Conservation (phyloP, 2,113 vertebrate genomes). For the Varanus salvator region DNA sequence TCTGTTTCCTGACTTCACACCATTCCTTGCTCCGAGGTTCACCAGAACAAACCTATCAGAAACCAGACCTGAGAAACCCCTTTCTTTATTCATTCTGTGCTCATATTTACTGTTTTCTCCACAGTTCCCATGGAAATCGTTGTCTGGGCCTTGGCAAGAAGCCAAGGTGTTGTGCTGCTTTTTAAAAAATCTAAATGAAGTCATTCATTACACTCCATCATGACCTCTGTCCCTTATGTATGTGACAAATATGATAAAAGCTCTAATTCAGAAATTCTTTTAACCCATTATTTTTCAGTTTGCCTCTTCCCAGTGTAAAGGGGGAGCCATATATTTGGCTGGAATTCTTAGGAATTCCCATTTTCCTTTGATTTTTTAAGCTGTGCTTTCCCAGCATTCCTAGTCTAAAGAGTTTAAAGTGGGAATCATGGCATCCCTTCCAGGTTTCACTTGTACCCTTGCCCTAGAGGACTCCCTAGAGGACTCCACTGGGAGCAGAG, state of each 20-base stretch:
- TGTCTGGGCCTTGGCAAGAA: slow-evolving; percentile 69
- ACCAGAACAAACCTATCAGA: background rate
- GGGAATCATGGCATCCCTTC: slow-evolving; percentile 22
- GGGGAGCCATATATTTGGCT: background rate
- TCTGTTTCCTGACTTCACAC: rapidly evolving
- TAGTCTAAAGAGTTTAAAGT: background rate
- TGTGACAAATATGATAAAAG: slow-evolving; percentile 54
- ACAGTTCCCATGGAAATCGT: slow-evolving; percentile 69
- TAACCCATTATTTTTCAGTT: slow-evolving; percentile 10
- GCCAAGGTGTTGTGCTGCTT: slow-evolving; percentile 52
- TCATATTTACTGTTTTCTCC: slow-evolving; percentile 72
- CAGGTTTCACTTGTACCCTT: background rate
- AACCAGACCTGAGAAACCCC: slow-evolving; percentile 18
- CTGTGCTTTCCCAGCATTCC: background rate
- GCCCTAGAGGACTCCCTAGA: background rate
- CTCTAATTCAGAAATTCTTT: slow-evolving; percentile 38
- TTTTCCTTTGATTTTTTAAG: background rate
- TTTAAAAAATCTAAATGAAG: slow-evolving; percentile 72
- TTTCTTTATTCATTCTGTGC: slow-evolving; percentile 43
- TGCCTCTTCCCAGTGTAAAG: rapidly evolving
- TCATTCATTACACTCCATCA: slow-evolving; percentile 71
- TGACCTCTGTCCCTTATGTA: slow-evolving; percentile 49
- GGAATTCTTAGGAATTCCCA: background rate
- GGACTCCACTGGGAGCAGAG: background rate
- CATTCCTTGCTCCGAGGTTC: background rate